Evolutionary conservation across 2,113 vertebrate species (phyloP).

Genomic region (Loxodonta africana): DNA sequence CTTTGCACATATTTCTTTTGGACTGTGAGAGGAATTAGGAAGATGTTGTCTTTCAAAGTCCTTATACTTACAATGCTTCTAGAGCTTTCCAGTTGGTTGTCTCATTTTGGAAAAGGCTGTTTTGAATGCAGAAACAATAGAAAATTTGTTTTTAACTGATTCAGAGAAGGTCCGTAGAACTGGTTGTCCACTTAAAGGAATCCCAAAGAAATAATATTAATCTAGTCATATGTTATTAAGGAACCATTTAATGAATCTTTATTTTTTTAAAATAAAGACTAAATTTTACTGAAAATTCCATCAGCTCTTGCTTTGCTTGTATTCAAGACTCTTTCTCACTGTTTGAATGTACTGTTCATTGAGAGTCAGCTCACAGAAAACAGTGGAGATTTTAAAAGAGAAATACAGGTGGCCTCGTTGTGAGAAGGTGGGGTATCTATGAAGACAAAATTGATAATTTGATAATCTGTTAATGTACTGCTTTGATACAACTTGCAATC

Average conservation of each 20-base stretch:
- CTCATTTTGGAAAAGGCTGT: slow-evolving; percentile 1
- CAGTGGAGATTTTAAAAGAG: slow-evolving; percentile 72
- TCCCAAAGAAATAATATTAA: slow-evolving; percentile 7
- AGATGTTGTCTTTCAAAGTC: slow-evolving; percentile 30
- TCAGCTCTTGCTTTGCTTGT: slow-evolving; percentile 18
- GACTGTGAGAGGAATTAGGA: neutral
- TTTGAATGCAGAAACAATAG: slow-evolving; percentile 46
- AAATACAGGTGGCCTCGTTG: slow-evolving; percentile 56
- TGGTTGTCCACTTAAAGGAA: slow-evolving; percentile 6
- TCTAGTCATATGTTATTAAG: slow-evolving; percentile 21
- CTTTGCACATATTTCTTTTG: slow-evolving; percentile 35
- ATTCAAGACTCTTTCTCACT: slow-evolving; percentile 59
- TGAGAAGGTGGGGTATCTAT: slow-evolving; percentile 67
- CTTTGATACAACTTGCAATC: slow-evolving; percentile 65
- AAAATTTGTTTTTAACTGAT: slow-evolving; percentile 36
- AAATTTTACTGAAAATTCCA: slow-evolving; percentile 5
- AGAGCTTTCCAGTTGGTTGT: neutral
- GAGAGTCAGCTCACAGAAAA: slow-evolving; percentile 68
- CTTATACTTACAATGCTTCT: neutral
- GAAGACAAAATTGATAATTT: slow-evolving; percentile 76
- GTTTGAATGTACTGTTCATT: slow-evolving; percentile 51
- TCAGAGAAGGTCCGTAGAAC: slow-evolving; percentile 31
- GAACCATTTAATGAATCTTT: slow-evolving; percentile 1
- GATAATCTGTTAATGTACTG: slow-evolving; percentile 62
- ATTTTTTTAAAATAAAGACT: neutral